Percentiles rank a stretch among this genome's conserved stretches.
phyloP scores from a whole-genome alignment of 2,113 vertebrate species.

The Colistium nudipinnis region DNA sequence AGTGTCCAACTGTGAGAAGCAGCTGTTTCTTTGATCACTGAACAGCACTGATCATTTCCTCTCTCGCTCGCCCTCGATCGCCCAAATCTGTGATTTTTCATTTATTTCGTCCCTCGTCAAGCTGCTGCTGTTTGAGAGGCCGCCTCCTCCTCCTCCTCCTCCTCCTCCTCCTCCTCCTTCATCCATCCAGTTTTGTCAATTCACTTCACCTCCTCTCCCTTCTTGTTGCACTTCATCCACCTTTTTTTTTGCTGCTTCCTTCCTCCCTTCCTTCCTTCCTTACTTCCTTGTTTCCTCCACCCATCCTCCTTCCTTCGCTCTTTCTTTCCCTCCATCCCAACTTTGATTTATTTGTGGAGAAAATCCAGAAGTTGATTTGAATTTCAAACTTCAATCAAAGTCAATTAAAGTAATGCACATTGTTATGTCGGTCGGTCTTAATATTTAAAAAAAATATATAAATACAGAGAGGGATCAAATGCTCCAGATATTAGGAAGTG shows the following conservation, averaged over 20 bases:
- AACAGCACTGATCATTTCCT: conserved; percentile 31
- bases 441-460: not conserved
- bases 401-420: too few relatives aligned
- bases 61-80: not conserved
- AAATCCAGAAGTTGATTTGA: too few relatives aligned
- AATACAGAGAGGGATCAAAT: too few relatives aligned
- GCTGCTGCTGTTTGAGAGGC: conserved; percentile 35
- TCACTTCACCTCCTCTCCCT: not conserved
- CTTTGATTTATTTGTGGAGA: too few relatives aligned
- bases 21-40: conserved; percentile 70
- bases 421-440: too few relatives aligned
- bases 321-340: too few relatives aligned
- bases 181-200: not conserved
- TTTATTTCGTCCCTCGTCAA: not conserved
- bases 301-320: too few relatives aligned
- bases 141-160: not conserved
- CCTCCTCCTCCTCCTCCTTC: not conserved
- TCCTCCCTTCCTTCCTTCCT: too few relatives aligned
- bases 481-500: too few relatives aligned
- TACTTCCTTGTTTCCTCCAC: not conserved
- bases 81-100: not conserved
- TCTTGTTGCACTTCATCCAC: not conserved
- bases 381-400: too few relatives aligned
- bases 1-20: conserved; percentile 37
- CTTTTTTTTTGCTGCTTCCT: not conserved